Evolutionary conservation across 1,140 invertebrate genomes (phyloP).

Genomic region (Macrotrachela quadricornifera): DNA sequence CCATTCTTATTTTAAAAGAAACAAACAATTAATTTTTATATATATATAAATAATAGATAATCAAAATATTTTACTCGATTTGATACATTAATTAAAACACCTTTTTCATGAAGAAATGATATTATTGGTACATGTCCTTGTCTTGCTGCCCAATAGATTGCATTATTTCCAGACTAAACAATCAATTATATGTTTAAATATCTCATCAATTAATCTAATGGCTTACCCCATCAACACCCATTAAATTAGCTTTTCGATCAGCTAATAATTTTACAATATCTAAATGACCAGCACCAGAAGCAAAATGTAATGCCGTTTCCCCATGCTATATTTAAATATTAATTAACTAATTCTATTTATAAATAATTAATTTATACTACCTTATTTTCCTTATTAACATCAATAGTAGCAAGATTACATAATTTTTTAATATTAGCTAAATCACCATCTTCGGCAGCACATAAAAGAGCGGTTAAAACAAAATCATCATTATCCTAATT

Average conservation of each 20-base stretch:
- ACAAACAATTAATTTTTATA: no score
- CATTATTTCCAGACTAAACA: not conserved
- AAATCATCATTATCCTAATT: slow-evolving; percentile 36
- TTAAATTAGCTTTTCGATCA: not conserved
- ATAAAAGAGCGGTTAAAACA: slow-evolving; percentile 37
- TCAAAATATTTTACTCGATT: not conserved
- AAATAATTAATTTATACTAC: slow-evolving; percentile 15
- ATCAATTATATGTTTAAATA: not conserved
- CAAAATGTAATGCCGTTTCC: not conserved
- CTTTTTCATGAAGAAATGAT: no score
- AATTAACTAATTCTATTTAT: no score
- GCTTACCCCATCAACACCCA: not conserved
- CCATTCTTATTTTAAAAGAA: slow-evolving; percentile 18
- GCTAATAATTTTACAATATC: not conserved
- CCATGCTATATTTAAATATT: not conserved
- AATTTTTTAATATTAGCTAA: slow-evolving; percentile 36
- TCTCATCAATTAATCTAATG: not conserved
- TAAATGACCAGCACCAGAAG: not conserved
- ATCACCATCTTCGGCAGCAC: slow-evolving; percentile 41
- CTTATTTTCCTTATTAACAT: slow-evolving; percentile 37
- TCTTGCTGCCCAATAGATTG: no score
- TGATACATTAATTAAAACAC: no score
- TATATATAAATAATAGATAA: not conserved
- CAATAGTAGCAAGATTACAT: slow-evolving; percentile 32
- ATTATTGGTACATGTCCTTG: no score